Conservation (phyloP, 2,888 invertebrate species). For the Apamea monoglypha region DNA sequence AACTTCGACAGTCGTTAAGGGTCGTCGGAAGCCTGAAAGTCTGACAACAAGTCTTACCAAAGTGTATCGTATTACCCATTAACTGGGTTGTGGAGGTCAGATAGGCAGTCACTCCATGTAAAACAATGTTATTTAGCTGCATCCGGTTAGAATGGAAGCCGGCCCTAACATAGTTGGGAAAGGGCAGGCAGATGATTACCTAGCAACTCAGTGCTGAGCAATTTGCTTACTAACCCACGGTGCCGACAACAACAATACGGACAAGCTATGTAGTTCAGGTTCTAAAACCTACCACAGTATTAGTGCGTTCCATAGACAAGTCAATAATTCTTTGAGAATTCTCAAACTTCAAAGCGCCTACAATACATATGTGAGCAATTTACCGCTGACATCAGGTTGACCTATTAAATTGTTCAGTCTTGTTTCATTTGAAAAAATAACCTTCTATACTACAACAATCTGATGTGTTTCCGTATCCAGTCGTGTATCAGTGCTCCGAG, state of each 20-base stretch:
- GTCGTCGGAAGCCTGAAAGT: too few relatives aligned
- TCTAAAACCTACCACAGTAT: background rate
- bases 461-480: slow-evolving; percentile 76
- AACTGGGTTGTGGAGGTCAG: too few relatives aligned
- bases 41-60: too few relatives aligned
- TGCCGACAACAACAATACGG: background rate
- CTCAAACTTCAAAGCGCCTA: slow-evolving; percentile 15
- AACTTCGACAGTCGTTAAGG: too few relatives aligned
- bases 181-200: too few relatives aligned
- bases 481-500: slow-evolving; percentile 89
- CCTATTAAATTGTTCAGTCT: background rate
- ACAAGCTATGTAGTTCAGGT: background rate
- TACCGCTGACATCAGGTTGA: slow-evolving; percentile 1
- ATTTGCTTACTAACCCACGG: background rate
- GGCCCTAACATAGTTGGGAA: too few relatives aligned
- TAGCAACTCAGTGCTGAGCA: background rate
- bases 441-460: too few relatives aligned
- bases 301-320: background rate
- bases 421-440: background rate
- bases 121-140: too few relatives aligned
- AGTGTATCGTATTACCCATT: too few relatives aligned
- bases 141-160: too few relatives aligned
- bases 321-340: too few relatives aligned
- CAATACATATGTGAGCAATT: slow-evolving; percentile 5
- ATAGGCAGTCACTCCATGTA: too few relatives aligned